Evolutionary conservation across 2,888 invertebrate genomes (phyloP), one percentile per base, ranked within the genome.

Genomic region (Cheilosia variabilis): DNA sequence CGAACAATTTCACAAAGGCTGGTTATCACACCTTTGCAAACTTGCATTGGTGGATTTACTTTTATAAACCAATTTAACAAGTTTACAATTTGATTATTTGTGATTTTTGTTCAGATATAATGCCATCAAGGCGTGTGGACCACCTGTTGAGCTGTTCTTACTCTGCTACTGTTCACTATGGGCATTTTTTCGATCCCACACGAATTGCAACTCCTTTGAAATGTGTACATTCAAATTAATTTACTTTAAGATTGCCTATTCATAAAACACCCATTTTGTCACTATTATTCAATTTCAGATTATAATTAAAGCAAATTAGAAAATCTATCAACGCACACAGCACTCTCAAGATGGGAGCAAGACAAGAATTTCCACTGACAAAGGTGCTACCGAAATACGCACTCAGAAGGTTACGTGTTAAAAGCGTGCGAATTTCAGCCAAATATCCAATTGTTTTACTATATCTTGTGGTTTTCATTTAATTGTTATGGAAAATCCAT

Each of bases 371-470:
- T 88, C 88, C 87, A 88, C 88, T 88, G 88, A 89, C 88, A 88
- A 89, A 88, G 88, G 87, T 87, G 90, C 91, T 91, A 90, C 92
- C 89, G 92, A 91, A 91, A 90, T 92, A 92, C 92, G 92, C 92
- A 90, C 89, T 89, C 89, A 90, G 91, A 92, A 92, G 92, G 92
- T 92, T 92, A 92, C 92, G 92, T 91, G 89, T 90, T 87, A 82
- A 88, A 87, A 88, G 88, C 75, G 81, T 80, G 80, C 83, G 50
- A 84, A 71, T 65, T 43, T 37, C 31, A 24, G 37, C 80, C 55
- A 69, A 58, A 58, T 57, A n/a, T 22, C 4, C 13, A 24, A 3
- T 6, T 57, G 31, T 58, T 53, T 17, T 58, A 65, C 66, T n/a
- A 15, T 19, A 47, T 19, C 47, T 19, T 17, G 7, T 10, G 1